Percentiles rank a stretch among this genome's conserved stretches.
Conservation (phyloP, 2,113 vertebrate genomes). For the Actenoides lindsayi region DNA sequence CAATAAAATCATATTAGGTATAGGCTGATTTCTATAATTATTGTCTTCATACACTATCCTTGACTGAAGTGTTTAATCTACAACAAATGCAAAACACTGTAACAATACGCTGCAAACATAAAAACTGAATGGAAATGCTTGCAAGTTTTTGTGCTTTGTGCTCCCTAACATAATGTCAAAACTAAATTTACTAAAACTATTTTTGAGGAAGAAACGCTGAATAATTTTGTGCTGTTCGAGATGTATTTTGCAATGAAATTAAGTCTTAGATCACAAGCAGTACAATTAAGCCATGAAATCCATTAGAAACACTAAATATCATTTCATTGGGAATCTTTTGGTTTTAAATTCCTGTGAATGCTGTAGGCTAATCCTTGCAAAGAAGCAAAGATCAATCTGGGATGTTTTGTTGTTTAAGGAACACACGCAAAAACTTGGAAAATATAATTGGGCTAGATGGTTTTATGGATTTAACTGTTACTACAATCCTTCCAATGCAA, state of each 20-base stretch:
- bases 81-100: not conserved
- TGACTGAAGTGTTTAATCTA: not conserved
- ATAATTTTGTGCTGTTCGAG: constrained; percentile 37
- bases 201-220: constrained; percentile 7
- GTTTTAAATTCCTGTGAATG: constrained; percentile 32
- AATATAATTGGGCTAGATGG: constrained; percentile 15
- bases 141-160: constrained; percentile 4
- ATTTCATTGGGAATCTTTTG: constrained; percentile 23
- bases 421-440: constrained; percentile 38
- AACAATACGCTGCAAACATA: not conserved
- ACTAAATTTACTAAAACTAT: not conserved
- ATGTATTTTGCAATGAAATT: not conserved
- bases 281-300: constrained; percentile 41
- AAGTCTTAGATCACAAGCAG: constrained; percentile 8
- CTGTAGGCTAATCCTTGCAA: constrained; percentile 8
- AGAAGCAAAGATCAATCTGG: constrained; percentile 17
- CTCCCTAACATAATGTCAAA: not conserved
- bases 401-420: constrained; percentile 14
- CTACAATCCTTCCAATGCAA: constrained; percentile 42
- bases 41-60: not conserved
- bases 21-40: not conserved
- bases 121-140: not conserved
- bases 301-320: constrained; percentile 19
- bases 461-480: constrained; percentile 26
- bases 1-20: not conserved